Conservation (phyloP, 1,140 invertebrate species). For the Eriocheir sinensis region DNA sequence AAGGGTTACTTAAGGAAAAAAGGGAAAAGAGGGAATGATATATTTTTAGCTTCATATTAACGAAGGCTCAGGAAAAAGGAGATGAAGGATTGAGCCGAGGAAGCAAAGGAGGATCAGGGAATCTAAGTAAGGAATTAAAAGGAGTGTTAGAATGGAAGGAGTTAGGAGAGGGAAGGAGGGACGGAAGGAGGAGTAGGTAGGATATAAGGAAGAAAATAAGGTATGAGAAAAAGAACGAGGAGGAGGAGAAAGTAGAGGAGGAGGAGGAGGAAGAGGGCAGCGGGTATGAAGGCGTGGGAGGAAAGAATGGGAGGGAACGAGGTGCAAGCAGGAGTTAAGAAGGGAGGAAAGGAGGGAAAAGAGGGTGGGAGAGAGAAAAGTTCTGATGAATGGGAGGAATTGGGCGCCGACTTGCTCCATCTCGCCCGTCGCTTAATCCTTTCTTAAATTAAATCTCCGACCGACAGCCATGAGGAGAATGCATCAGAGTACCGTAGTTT, state of each 20-base stretch:
- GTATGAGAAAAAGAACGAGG: no score
- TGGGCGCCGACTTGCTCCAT: not conserved
- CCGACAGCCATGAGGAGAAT: not conserved
- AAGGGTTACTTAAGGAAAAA: no score
- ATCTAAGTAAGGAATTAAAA: no score
- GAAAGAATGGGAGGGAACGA: not conserved
- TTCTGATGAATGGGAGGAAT: not conserved
- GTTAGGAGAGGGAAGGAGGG: not conserved
- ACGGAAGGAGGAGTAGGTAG: no score
- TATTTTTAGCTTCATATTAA: no score
- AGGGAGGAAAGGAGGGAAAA: not conserved
- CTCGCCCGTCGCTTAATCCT: not conserved
- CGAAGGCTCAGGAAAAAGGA: no score
- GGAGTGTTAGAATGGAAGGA: not conserved
- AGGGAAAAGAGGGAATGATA: no score
- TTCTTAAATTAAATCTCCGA: constrained; percentile 1
- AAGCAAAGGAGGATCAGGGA: no score
- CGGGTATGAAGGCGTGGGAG: no score
- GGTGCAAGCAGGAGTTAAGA: not conserved
- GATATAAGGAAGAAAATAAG: not conserved
- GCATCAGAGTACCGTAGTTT: not conserved
- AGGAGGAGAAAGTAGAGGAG: no score
- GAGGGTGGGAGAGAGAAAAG: not conserved
- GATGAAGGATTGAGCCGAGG: no score
- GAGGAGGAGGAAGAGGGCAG: no score